A percentile compares a stretch with the other conserved stretches of the same genome.
Evolutionary conservation across 2,888 invertebrate species (phyloP).

Genomic region (Therioaphis trifolii): DNA sequence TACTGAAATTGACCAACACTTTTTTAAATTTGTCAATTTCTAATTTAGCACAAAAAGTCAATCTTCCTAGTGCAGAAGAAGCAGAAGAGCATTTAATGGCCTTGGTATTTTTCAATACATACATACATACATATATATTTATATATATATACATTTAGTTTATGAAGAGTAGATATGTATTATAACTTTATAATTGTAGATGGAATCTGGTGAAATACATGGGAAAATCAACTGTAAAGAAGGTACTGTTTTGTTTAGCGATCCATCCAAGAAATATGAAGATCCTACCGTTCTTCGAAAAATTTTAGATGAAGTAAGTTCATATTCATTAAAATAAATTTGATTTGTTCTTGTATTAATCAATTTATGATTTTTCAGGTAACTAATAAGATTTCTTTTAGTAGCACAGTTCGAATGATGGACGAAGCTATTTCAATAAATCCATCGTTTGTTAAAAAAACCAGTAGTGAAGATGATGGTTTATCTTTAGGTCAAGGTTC

Average conservation of each 20-base stretch:
- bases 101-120: slow-evolving; percentile 77
- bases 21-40: slow-evolving; percentile 88
- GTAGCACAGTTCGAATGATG: slow-evolving; percentile 87
- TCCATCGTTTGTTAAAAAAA: slow-evolving; percentile 79
- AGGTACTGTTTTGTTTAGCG: slow-evolving; percentile 96
- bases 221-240: slow-evolving; percentile 97
- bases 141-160: no score
- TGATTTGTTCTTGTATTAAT: not conserved
- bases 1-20: slow-evolving; percentile 94
- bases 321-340: not conserved
- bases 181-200: slow-evolving; percentile 74
- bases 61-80: slow-evolving; percentile 83
- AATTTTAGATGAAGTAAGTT: slow-evolving; percentile 78
- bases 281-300: slow-evolving; percentile 88
- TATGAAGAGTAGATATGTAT: no score
- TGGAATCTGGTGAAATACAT: slow-evolving; percentile 95
- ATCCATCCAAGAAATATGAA: slow-evolving; percentile 94
- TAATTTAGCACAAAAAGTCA: slow-evolving; percentile 91
- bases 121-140: not conserved
- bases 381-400: slow-evolving; percentile 61
- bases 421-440: slow-evolving; percentile 94
- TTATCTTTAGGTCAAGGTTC: slow-evolving; percentile 65
- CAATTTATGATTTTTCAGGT: slow-evolving; percentile 35
- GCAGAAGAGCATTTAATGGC: slow-evolving; percentile 94
- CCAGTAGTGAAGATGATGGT: slow-evolving; percentile 68